Evolutionary conservation across 2,888 invertebrate genomes (phyloP), one percentile per base, ranked within the genome.

Genomic region (Criorhina ranunculi): DNA sequence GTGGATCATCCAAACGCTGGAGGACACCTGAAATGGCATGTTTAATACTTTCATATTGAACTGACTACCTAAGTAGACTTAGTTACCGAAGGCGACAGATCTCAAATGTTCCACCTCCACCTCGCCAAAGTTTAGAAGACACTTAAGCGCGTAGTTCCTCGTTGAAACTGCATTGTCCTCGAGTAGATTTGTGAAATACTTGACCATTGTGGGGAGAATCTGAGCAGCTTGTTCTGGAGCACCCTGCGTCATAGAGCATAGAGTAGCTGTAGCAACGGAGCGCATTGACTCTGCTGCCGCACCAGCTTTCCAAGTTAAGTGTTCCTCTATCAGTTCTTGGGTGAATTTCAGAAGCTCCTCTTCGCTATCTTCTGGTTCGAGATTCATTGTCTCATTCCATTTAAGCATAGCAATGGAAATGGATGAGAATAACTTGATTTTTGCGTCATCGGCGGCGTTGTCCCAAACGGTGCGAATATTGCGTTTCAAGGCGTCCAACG

Each of bases 1-100:
- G 90, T 2, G 92, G 91, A 88, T 92, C 92, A 83, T 92, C 91
- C 69, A 92, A 87, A 5, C 92, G 90, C 72, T 90, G 90, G 53
- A 91, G 87, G 3, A 90, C 88, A 60, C 89, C 90, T 89, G 64
- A 5, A 60, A 64, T 49, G 7, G 59, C n/a, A 75, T 7, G 35
- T 19, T 9, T 33, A n/a, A 31, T 5, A 33, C 0, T 11, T 49
- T 1, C 3, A 33, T n/a, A 31, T 46, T 15, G 24, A 11, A 57
- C 4, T 24, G 4, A 24, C 24, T 24, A 3, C n/a, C 0, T 17
- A 8, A 12, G 12, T 15, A 3, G 1, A 19, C 7, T 17, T 17
- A 9, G 31, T 55, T 80, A 89, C 89, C 88, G 86, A 89, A 91
- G 2, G 89, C 90, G 44, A 91, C 86, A 0, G 89, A 89, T 49